These are phyloP conservation scores for Babylonia areolata DNA, from an alignment of 1,140 invertebrate species.

Conservation along the genomic window DNA sequence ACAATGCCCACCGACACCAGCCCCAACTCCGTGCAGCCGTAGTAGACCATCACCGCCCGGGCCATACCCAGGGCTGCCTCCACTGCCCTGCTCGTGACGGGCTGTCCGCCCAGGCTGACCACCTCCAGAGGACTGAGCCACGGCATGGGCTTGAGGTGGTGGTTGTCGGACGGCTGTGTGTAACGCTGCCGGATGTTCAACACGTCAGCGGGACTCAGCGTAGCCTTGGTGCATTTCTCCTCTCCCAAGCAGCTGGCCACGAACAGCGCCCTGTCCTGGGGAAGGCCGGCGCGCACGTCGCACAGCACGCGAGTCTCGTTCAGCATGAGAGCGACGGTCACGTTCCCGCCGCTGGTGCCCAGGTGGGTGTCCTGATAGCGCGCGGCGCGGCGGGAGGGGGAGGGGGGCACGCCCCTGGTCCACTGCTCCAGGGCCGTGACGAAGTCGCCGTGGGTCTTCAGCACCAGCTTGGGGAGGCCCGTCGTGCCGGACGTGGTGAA, in stretches of 20 bases:
- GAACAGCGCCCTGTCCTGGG: not conserved
- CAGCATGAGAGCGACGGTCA: not conserved
- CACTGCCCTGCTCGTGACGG: not conserved
- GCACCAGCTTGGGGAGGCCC: not conserved
- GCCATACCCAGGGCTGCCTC: not conserved
- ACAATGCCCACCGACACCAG: not conserved
- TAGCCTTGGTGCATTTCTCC: not conserved
- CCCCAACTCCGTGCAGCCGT: not conserved
- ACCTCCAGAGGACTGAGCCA: not conserved
- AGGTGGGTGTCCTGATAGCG: not conserved
- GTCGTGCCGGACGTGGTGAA: conserved; percentile 28
- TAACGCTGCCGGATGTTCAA: not conserved
- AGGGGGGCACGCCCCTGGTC: not conserved
- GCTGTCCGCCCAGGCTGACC: not conserved
- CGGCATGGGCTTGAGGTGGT: not conserved
- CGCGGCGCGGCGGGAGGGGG: not conserved
- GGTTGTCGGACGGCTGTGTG: not conserved
- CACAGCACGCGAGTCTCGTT: not conserved
- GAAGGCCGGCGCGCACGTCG: not conserved
- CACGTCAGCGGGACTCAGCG: not conserved
- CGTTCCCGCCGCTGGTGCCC: not conserved
- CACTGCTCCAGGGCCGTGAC: not conserved
- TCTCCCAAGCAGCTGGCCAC: not conserved
- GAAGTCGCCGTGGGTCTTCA: not conserved
- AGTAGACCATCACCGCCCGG: not conserved